Conservation (phyloP, 2,797 vertebrate species). For the Mionectes olivaceus region DNA sequence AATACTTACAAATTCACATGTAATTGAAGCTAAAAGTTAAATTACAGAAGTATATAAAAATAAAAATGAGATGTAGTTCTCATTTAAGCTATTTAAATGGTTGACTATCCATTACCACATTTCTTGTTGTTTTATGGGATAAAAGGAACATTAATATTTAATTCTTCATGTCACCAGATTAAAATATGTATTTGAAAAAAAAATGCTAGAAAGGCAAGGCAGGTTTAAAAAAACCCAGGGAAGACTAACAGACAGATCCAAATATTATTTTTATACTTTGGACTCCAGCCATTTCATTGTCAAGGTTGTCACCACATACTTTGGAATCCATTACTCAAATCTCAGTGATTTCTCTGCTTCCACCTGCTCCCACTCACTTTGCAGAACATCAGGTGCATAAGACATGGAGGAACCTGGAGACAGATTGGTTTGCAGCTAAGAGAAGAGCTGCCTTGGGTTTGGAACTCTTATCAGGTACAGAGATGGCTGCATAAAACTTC, state of each 20-base stretch:
- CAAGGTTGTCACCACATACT: slow-evolving; percentile 12
- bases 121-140: background rate
- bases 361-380: background rate
- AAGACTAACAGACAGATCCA: background rate
- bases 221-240: background rate
- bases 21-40: background rate
- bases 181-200: background rate
- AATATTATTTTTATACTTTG: background rate
- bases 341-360: background rate
- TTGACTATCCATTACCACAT: background rate
- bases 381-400: background rate
- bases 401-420: background rate
- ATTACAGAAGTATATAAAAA: background rate
- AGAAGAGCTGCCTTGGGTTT: background rate
- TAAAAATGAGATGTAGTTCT: background rate
- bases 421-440: background rate
- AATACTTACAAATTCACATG: background rate
- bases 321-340: slow-evolving; percentile 19
- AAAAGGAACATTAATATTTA: background rate
- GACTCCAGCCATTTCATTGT: background rate
- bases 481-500: background rate
- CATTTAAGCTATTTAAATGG: background rate
- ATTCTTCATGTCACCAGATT: background rate
- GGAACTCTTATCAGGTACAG: background rate
- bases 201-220: background rate